Conservation (phyloP, 2,888 invertebrate species). For the Sarcophaga rosellei region DNA sequence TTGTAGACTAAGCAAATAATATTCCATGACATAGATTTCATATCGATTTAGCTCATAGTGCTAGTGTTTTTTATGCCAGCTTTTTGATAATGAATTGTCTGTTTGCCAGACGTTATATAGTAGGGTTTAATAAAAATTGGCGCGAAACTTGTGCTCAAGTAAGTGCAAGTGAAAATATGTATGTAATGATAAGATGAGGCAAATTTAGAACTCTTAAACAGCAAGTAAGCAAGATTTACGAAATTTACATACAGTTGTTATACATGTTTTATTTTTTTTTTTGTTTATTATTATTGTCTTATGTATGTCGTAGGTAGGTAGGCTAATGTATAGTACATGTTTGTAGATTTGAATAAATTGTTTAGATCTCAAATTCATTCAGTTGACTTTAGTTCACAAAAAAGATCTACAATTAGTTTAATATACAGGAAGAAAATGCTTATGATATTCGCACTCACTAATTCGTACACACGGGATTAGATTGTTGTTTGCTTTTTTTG, state of each 20-base stretch:
- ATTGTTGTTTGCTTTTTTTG: background rate
- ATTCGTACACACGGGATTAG: slow-evolving; percentile 11
- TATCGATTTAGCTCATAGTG: slow-evolving; percentile 27
- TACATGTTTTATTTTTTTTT: background rate
- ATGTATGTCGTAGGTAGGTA: background rate
- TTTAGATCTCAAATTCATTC: slow-evolving; percentile 65
- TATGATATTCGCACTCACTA: slow-evolving; percentile 53
- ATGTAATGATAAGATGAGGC: slow-evolving; percentile 41
- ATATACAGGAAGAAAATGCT: slow-evolving; percentile 62
- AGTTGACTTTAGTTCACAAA: slow-evolving; percentile 45
- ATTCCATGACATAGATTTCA: background rate
- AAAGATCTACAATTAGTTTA: slow-evolving; percentile 62
- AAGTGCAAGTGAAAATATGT: slow-evolving; percentile 62
- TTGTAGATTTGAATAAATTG: slow-evolving; percentile 63
- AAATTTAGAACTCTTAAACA: slow-evolving; percentile 28
- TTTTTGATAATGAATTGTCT: background rate
- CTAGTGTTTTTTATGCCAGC: slow-evolving; percentile 44
- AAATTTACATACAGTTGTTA: background rate
- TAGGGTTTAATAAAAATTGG: slow-evolving; percentile 69
- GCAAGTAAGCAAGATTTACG: slow-evolving; percentile 22
- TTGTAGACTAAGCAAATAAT: slow-evolving; percentile 38
- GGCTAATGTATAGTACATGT: background rate
- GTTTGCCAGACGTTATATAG: background rate
- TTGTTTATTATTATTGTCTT: slow-evolving; percentile 36
- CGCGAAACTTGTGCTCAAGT: slow-evolving; percentile 73